phyloP scores from a whole-genome alignment of 2,113 vertebrate species.

The Phalacrocorax carbo region DNA sequence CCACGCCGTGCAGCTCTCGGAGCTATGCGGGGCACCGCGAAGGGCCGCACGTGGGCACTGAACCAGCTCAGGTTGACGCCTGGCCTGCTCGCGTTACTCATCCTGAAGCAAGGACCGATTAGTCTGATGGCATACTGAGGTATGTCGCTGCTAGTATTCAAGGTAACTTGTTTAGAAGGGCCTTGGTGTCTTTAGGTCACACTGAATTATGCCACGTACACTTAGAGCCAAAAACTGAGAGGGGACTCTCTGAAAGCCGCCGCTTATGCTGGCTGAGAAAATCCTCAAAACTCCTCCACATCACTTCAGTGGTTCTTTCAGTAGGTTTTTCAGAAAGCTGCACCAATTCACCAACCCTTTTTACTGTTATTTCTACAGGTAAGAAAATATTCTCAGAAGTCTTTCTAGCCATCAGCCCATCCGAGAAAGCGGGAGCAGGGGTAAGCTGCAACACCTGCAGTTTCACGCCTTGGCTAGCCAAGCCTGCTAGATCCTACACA shows the following conservation, averaged over 20 bases:
- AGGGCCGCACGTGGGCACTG: neutral
- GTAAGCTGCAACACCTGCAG: neutral
- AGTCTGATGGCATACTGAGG: neutral
- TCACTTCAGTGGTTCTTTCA: rapidly evolving
- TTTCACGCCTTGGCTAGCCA: neutral
- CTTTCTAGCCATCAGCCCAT: neutral
- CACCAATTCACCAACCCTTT: neutral
- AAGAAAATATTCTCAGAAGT: neutral
- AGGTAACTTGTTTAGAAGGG: neutral
- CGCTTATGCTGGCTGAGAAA: rapidly evolving
- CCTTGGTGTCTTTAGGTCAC: rapidly evolving
- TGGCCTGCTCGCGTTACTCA: neutral
- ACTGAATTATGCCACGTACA: rapidly evolving
- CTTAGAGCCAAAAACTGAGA: neutral
- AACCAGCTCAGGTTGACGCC: neutral
- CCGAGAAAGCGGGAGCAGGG: neutral
- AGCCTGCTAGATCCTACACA: neutral
- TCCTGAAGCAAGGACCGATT: neutral
- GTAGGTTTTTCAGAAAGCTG: neutral
- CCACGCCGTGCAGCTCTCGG: neutral
- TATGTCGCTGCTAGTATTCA: neutral
- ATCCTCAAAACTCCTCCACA: neutral
- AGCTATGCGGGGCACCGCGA: rapidly evolving
- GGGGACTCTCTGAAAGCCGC: neutral
- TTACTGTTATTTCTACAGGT: neutral